phyloP scores from a whole-genome alignment of 2,888 invertebrate species.

The Noctuana brunneofusca region DNA sequence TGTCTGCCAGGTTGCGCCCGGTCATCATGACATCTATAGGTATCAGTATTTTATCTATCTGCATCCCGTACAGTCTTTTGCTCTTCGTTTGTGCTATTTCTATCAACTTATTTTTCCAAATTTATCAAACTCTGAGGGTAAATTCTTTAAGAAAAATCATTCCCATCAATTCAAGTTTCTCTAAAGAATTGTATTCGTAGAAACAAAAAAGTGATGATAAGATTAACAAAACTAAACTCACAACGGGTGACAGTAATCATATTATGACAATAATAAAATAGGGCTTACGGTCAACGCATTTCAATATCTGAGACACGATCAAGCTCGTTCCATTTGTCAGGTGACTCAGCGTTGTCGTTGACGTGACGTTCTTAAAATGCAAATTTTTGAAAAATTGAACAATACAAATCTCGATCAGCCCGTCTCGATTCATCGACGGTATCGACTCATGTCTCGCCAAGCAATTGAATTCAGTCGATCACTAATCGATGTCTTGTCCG shows the following conservation, averaged over 20 bases:
- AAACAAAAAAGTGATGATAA: slow-evolving; percentile 30
- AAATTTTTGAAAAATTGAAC: slow-evolving; percentile 79
- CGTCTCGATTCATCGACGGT: slow-evolving; percentile 73
- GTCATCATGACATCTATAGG: no score
- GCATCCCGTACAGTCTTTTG: no score
- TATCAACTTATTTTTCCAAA: no score
- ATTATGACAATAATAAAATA: slow-evolving; percentile 74
- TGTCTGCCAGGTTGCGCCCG: no score
- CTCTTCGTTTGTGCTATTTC: no score
- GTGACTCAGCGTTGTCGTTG: slow-evolving; percentile 80
- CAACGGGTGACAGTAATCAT: slow-evolving; percentile 77
- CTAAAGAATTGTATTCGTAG: slow-evolving; percentile 11
- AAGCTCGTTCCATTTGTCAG: slow-evolving; percentile 76
- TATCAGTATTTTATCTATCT: no score
- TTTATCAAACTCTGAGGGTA: no score
- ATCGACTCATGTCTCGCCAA: slow-evolving; percentile 78
- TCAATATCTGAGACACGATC: slow-evolving; percentile 76
- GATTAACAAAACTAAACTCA: slow-evolving; percentile 41
- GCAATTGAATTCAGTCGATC: slow-evolving; percentile 83
- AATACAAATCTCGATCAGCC: slow-evolving; percentile 76
- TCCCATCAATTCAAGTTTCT: no score
- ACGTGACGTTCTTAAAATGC: slow-evolving; percentile 81
- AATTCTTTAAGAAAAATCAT: no score
- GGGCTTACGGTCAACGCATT: slow-evolving; percentile 80
- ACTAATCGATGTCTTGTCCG: slow-evolving; percentile 83